Evolutionary conservation across 2,113 vertebrate species (phyloP), one percentile per base, ranked within the genome.

Genomic region (Serranochromis macrocephalus): DNA sequence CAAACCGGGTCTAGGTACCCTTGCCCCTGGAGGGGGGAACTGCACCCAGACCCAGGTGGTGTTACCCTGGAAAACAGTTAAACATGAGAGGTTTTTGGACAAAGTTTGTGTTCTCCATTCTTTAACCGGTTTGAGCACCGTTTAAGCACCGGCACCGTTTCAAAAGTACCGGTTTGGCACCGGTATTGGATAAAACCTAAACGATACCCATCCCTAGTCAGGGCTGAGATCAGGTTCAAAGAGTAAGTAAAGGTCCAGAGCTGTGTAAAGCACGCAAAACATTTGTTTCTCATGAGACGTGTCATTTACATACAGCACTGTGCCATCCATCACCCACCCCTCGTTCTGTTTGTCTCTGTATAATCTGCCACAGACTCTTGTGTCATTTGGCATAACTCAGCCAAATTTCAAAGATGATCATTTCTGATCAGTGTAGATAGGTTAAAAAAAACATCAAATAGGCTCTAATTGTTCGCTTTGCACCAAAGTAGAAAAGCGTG

Each of bases 71-170:
- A 1, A 31, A 31, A 31, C 31, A 31, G 31, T 0, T 31, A 0
- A 33, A 33, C 33, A 33, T 33, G 31, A 33, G 31, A 33, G 7
- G 31, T 33, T 33, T 33, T 33, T 33, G 31, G 31, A 7, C 33
- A 1, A 33, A 33, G 1, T 33, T 8, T 33, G 33, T 33, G 7
- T 33, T 33, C 0, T 7, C 7, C 31, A 31, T 7, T 3, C 1
- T 31, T 31, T 31, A 31, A 31, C 2, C 29, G 2, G 6, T 31
- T 31, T 7, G 31, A 31, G 29, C 29, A 31, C 29, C 1, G 2
- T 33, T 33, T 33, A 3, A 33, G 31, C 31, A 33, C 31, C 7
- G 31, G 31, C 7, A 33, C 31, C 7, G 0, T 33, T 33, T 33
- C 31, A 7, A 33, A 33, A 33, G 31, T 33, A 33, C 31, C 2